Evolutionary conservation across 2,888 invertebrate species (phyloP), one percentile per base, ranked within the genome.

Genomic region (Troglohyphantes excavatus): DNA sequence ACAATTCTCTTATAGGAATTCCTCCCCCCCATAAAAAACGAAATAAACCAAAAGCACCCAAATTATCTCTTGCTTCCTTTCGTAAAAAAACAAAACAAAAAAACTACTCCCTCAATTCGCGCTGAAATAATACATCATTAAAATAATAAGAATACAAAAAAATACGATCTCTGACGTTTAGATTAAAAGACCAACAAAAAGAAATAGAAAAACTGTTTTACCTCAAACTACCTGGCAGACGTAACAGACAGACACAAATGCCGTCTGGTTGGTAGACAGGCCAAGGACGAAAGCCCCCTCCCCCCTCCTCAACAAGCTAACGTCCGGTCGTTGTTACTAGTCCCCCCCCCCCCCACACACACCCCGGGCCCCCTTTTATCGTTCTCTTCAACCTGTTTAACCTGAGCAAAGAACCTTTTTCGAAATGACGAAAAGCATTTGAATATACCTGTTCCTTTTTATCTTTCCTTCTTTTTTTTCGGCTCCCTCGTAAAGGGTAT

Each of bases 201-300:
- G 21, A 33, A 61, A 75, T 29, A 61, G 19, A 33, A 68, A 27
- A 68, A 27, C 26, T 11, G 19, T 27, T 61, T 63, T 11, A 78
- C 23, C 23, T 11, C 39, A 67, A 53, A 27, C 68, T 68, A 68
- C 72, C 39, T 39, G 27, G 26, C 73, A 76, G 85, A 76, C 67
- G 27, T 17, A n/a, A 73, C 53, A 79, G 81, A 87, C 73, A 81
- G 72, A 88, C 81, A 67, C 23, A 21, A 29, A 73, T 43, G 63
- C 70, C 68, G 88, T 82, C 81, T 88, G 73, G 86, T 43, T 59
- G 2, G 72, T 46, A 79, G 87, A 79, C 87, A 72, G 88, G 88
- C 88, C 88, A 88, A 88, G 88, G 88, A 27, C 88, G 81, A 26
- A 19, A 21, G 26, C 33, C 13, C 59, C 72, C 72, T 53, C 53